Evolutionary conservation across 2,113 vertebrate species (phyloP).

Genomic region (Gavialis gangeticus): DNA sequence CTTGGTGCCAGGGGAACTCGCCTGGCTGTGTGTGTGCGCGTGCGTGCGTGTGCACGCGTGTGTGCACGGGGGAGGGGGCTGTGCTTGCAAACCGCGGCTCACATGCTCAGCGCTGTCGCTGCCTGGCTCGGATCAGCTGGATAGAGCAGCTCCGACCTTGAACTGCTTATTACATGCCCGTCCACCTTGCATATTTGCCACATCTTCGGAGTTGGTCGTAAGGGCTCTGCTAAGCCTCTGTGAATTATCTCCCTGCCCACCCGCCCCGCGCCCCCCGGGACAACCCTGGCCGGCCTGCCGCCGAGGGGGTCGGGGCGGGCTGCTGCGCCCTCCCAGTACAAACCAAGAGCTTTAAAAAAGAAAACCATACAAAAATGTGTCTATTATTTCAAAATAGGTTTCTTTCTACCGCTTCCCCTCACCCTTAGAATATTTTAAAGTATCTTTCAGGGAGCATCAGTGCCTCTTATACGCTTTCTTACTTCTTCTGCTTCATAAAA

Average conservation of each 20-base stretch:
- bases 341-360: slow-evolving; percentile 77
- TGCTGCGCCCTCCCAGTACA: slow-evolving; percentile 73
- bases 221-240: slow-evolving; percentile 39
- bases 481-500: slow-evolving; percentile 80
- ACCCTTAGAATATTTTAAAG: slow-evolving; percentile 67
- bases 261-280: slow-evolving; percentile 10
- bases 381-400: slow-evolving; percentile 81
- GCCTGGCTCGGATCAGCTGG: neutral
- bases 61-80: neutral
- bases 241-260: slow-evolving; percentile 31
- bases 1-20: neutral
- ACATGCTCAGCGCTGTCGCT: accelerated
- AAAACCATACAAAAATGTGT: slow-evolving; percentile 81
- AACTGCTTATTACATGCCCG: neutral
- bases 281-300: slow-evolving; percentile 31
- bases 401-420: slow-evolving; percentile 58
- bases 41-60: neutral
- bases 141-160: neutral
- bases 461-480: slow-evolving; percentile 62
- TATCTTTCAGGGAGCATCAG: slow-evolving; percentile 69
- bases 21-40: neutral
- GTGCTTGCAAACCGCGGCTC: neutral
- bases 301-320: slow-evolving; percentile 66
- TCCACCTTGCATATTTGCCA: slow-evolving; percentile 17
- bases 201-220: slow-evolving; percentile 19